These are phyloP conservation scores for Agrilus mali DNA, from an alignment of 2,888 invertebrate species.

Conservation along the genomic window DNA sequence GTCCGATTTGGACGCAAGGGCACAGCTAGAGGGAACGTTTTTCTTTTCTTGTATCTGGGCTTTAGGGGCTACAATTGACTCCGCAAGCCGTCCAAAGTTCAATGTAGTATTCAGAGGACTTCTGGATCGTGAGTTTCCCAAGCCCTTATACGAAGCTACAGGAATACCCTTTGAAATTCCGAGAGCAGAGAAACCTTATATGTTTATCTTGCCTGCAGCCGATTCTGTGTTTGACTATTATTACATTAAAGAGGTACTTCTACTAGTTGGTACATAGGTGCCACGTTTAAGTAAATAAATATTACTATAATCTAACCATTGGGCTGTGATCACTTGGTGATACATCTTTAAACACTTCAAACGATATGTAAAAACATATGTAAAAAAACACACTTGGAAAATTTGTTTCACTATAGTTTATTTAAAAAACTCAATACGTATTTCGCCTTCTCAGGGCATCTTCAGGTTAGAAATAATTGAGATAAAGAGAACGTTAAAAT, in stretches of 20 bases:
- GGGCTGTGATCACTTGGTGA: no score
- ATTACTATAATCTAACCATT: no score
- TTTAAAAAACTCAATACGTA: no score
- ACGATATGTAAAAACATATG: no score
- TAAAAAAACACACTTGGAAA: no score
- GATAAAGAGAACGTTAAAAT: no score
- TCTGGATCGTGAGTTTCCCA: conserved; percentile 71
- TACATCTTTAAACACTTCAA: no score
- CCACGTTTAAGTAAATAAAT: no score
- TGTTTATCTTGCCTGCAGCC: conserved; percentile 71
- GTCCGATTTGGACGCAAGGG: conserved; percentile 68
- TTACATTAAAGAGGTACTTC: conserved; percentile 71
- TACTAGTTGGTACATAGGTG: no score
- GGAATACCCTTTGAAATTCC: conserved; percentile 42
- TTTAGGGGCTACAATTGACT: conserved; percentile 70
- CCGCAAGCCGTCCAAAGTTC: conserved; percentile 60
- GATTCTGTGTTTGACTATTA: conserved; percentile 81
- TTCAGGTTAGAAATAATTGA: no score
- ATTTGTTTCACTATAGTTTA: no score
- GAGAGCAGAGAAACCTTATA: conserved; percentile 64
- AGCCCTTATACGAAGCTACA: conserved; percentile 42
- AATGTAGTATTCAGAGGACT: conserved; percentile 68
- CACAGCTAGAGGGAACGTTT: conserved; percentile 84
- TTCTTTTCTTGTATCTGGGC: conserved; percentile 91
- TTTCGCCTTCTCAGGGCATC: no score